Conservation (phyloP, 2,888 invertebrate species). For the Callyntrura sp. region DNA sequence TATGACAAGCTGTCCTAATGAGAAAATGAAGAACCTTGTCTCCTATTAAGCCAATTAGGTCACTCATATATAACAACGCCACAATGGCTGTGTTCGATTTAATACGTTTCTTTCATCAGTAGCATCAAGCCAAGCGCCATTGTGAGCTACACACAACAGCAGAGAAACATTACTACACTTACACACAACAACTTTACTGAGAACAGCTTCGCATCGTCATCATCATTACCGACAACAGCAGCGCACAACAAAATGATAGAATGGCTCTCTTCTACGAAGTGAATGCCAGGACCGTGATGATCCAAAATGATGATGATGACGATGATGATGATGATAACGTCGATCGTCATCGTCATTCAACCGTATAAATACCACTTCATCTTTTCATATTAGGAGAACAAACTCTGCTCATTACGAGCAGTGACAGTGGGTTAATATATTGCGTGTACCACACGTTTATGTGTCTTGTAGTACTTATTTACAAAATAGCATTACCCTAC, state of each 20-base stretch:
- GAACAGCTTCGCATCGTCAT: background rate
- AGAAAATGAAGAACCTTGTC: conserved; percentile 56
- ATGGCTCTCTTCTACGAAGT: conserved; percentile 10
- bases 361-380: conserved; percentile 54
- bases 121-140: conserved; percentile 4
- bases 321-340: conserved; percentile 41
- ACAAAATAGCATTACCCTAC: background rate
- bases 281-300: conserved; percentile 7
- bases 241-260: conserved; percentile 6
- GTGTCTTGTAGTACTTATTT: background rate
- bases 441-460: background rate
- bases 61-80: conserved; percentile 39
- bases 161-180: conserved; percentile 3
- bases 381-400: conserved; percentile 10
- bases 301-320: conserved; percentile 2
- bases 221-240: conserved; percentile 25
- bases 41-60: conserved; percentile 68
- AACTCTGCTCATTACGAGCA: background rate
- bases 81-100: conserved; percentile 38
- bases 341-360: conserved; percentile 57
- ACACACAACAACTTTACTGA: background rate
- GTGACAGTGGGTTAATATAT: conserved; percentile 4
- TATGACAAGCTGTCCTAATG: conserved; percentile 62
- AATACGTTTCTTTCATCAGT: conserved; percentile 35
- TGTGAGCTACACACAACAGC: conserved; percentile 19